Conservation (phyloP, 2,113 vertebrate genomes). For the Perca flavescens region DNA sequence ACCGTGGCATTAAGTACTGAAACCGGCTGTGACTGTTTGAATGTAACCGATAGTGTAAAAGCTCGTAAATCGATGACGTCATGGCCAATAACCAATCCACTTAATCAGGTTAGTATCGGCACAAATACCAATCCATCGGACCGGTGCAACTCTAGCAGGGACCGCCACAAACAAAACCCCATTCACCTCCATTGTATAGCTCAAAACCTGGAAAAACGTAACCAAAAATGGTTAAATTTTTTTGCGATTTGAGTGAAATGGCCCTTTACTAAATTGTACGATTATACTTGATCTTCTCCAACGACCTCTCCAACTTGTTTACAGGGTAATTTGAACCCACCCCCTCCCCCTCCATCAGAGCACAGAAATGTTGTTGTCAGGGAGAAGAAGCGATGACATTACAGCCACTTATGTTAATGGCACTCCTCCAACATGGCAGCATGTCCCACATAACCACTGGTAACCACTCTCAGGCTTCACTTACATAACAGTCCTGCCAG, state of each 20-base stretch:
- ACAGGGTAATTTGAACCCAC: conserved; percentile 28
- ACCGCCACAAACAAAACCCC: neutral
- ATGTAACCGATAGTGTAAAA: neutral
- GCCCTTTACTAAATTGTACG: conserved; percentile 2
- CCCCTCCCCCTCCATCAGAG: neutral
- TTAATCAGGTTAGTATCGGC: neutral
- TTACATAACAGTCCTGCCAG: conserved; percentile 4
- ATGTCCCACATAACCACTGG: conserved; percentile 16
- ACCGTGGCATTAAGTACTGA: too few relatives aligned
- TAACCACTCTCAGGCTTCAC: conserved; percentile 7
- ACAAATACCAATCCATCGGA: neutral
- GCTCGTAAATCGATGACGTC: too few relatives aligned
- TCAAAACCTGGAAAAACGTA: neutral
- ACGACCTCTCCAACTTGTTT: conserved; percentile 41
- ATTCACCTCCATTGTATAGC: neutral
- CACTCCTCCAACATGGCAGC: conserved; percentile 36
- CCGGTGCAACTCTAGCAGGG: neutral
- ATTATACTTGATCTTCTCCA: neutral
- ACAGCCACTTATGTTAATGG: conserved; percentile 25
- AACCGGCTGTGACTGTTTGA: neutral
- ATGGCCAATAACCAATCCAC: neutral
- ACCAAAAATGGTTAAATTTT: neutral
- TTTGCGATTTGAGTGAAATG: neutral
- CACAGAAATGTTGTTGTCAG: conserved; percentile 42
- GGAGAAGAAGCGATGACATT: conserved; percentile 41